Conservation (phyloP, 2,113 vertebrate species). For the Gymnorhina tibicen region DNA sequence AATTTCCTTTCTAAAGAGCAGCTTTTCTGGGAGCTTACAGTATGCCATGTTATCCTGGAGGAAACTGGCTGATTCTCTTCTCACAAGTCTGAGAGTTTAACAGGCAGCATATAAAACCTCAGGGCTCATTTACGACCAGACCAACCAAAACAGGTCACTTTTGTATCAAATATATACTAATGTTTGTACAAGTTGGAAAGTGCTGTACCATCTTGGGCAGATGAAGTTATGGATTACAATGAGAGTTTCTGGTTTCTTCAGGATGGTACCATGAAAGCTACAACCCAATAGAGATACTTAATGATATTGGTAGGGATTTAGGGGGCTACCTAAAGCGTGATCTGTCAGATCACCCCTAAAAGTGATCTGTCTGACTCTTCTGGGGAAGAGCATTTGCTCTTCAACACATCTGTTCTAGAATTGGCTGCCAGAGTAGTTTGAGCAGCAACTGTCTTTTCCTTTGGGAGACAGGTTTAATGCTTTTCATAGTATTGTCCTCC, state of each 20-base stretch:
- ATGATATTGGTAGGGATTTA: background rate
- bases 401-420: background rate
- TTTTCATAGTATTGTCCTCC: background rate
- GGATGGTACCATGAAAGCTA: background rate
- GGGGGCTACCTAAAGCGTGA: background rate
- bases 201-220: background rate
- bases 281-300: background rate
- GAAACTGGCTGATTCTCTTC: background rate
- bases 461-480: background rate
- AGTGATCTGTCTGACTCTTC: background rate
- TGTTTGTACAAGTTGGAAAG: background rate
- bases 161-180: background rate
- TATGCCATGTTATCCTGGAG: background rate
- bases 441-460: background rate
- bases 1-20: background rate
- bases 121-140: background rate
- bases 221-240: background rate
- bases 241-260: background rate
- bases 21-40: background rate
- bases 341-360: too few relatives aligned
- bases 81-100: background rate
- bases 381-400: background rate
- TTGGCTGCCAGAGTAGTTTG: background rate
- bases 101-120: background rate
- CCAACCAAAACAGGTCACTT: background rate